phyloP scores from a whole-genome alignment of 2,797 vertebrate species.

The Bryconaethiops microstoma region DNA sequence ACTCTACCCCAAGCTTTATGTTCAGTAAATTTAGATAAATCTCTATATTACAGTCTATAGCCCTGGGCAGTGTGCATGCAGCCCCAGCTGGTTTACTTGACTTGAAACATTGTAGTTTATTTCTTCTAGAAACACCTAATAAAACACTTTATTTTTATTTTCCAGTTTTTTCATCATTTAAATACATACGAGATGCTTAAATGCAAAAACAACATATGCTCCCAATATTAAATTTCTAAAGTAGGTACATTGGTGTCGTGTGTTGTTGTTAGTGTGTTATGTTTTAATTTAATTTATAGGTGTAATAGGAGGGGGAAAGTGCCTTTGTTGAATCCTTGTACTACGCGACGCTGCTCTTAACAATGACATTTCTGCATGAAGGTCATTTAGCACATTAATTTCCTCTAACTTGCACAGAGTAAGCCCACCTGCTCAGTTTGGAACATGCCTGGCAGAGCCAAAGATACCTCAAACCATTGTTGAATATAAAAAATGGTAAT shows the following conservation, averaged over 20 bases:
- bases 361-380: slow-evolving; percentile 39
- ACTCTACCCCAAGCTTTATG: neutral
- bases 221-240: neutral
- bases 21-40: neutral
- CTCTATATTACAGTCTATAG: neutral
- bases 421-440: slow-evolving; percentile 39
- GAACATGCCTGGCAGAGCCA: slow-evolving; percentile 32
- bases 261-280: neutral
- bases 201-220: too few relatives aligned
- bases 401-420: slow-evolving; percentile 38
- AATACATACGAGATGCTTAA: neutral
- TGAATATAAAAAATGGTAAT: slow-evolving; percentile 25
- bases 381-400: slow-evolving; percentile 46
- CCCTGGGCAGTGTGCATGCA: neutral
- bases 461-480: slow-evolving; percentile 37
- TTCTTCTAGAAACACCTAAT: neutral
- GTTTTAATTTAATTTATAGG: neutral
- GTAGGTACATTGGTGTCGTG: neutral
- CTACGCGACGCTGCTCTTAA: slow-evolving; percentile 18
- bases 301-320: neutral
- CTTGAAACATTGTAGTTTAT: neutral
- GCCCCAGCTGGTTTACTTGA: neutral
- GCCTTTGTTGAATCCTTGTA: neutral
- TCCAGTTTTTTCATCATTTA: neutral
- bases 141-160: neutral